Conservation (phyloP, 2,888 invertebrate species). For the Eilema depressum region DNA sequence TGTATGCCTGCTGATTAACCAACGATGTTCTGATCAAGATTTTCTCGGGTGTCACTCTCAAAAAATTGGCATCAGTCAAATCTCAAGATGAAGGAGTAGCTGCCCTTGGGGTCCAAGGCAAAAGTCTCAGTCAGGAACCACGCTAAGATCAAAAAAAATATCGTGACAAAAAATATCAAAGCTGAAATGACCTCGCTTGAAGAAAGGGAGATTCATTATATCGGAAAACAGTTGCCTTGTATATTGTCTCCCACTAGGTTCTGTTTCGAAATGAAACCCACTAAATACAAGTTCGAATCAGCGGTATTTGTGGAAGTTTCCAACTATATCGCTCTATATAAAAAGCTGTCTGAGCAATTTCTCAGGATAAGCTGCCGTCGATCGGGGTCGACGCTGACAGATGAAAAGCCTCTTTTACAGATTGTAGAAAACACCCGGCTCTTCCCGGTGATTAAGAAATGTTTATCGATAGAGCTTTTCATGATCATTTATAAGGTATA, state of each 20-base stretch:
- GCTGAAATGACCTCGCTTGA: neutral
- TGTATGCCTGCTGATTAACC: no score
- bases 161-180: neutral
- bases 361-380: slow-evolving; percentile 54
- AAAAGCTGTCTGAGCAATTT: slow-evolving; percentile 43
- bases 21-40: no score
- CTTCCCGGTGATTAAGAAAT: slow-evolving; percentile 37
- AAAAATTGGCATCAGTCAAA: no score
- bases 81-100: no score
- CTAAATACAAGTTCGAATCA: neutral
- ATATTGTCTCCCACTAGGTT: neutral
- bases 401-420: slow-evolving; percentile 47
- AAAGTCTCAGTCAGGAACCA: neutral
- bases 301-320: neutral
- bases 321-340: slow-evolving; percentile 29
- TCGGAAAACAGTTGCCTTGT: neutral
- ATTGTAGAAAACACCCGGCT: slow-evolving; percentile 39
- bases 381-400: slow-evolving; percentile 55
- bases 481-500: neutral
- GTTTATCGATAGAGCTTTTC: slow-evolving; percentile 23
- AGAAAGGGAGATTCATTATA: neutral
- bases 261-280: neutral
- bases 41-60: no score
- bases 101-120: no score
- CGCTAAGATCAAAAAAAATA: neutral